phyloP scores from a whole-genome alignment of 2,888 invertebrate species.

The Cataglyphis cursor region DNA sequence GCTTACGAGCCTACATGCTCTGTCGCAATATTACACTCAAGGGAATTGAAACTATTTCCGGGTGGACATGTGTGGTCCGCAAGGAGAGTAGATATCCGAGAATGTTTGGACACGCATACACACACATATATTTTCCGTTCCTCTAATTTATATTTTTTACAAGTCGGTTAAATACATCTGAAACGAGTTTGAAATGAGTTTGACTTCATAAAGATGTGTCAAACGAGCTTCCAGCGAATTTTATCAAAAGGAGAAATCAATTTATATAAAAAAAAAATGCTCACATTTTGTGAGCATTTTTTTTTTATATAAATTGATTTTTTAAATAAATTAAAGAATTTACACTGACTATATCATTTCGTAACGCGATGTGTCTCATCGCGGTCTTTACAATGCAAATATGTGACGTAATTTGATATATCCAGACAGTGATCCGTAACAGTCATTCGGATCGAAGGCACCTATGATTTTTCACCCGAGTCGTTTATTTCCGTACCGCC shows the following conservation, averaged over 20 bases:
- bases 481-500: constrained; percentile 48
- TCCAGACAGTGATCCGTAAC: constrained; percentile 22
- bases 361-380: constrained; percentile 34
- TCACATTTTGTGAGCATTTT: neutral
- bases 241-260: neutral
- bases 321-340: no score
- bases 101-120: constrained; percentile 6
- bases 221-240: neutral
- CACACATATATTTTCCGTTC: neutral
- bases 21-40: constrained; percentile 68
- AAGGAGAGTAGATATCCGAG: constrained; percentile 4
- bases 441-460: constrained; percentile 43
- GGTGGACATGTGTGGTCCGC: constrained; percentile 37
- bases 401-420: constrained; percentile 49
- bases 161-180: neutral
- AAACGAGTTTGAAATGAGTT: neutral
- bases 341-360: constrained; percentile 5
- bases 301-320: no score
- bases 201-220: no score
- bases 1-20: constrained; percentile 41
- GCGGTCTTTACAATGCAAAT: constrained; percentile 27
- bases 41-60: constrained; percentile 62
- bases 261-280: neutral
- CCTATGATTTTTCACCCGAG: constrained; percentile 46
- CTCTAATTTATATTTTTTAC: neutral